Evolutionary conservation across 2,797 vertebrate species (phyloP), one percentile per base, ranked within the genome.

Genomic region (Pipistrellus kuhlii): DNA sequence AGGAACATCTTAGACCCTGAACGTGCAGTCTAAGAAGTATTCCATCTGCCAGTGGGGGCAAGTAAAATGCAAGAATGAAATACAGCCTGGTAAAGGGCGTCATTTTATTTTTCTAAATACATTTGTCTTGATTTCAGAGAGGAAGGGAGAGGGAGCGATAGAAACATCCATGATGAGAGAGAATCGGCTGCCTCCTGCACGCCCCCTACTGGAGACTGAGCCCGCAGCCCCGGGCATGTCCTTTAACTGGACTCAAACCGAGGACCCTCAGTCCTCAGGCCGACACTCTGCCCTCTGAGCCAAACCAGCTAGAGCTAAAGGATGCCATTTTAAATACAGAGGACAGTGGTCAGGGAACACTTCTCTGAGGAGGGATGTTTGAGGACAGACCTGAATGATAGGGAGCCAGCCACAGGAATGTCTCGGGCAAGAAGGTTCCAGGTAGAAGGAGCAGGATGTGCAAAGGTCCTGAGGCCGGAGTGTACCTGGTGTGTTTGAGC

Each of bases 401-500:
- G 72, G 32, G 5, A 83, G 77, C 18, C 23, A 44, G 35, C 27
- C 32, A 8, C 0, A 5, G 55, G 71, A 59, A n/a, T 66, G 32
- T 51, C 76, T 25, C 20, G 18, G 4, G 35, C 5, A 5, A 15
- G 3, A 32, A 7, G 2, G 10, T 72, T 73, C 15, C 21, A 35
- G 30, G 73, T 27, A 46, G 51, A 44, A 20, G 23, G 20, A 51
- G 15, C 18, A 38, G 82, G 27, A 55, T 53, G 13, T 85, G 71
- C 85, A 68, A 90, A 94, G 90, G n/a, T 59, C 57, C 90, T 32
- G 84, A 41, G 75, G 53, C 32, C 41, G 68, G 35, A 27, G 10
- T 6, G 0, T 10, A n/a, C 48, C 25, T 41, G 25, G 44, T 46
- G 35, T 88, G 64, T 90, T 59, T 69, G 69, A 89, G 46, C 48